Evolutionary conservation across 2,797 vertebrate genomes (phyloP).

Genomic region (Aldrovandia affinis): DNA sequence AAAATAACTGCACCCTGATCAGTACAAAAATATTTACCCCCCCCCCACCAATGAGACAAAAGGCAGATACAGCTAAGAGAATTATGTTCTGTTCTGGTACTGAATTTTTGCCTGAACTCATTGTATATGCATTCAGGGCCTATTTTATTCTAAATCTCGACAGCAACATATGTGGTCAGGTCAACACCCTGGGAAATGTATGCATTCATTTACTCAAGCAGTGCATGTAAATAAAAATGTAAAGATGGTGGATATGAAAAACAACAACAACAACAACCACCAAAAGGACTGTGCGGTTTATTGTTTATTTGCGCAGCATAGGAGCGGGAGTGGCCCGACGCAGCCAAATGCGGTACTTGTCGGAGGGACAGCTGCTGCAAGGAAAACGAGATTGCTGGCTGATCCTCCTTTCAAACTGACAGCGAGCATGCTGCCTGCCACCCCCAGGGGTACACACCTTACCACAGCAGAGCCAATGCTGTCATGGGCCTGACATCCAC

Average conservation of each 20-base stretch:
- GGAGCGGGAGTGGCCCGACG: conserved; percentile 25
- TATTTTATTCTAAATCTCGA: conserved; percentile 20
- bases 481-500: conserved; percentile 16
- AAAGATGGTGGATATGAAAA: neutral
- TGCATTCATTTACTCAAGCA: conserved; percentile 36
- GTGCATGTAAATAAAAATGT: conserved; percentile 42
- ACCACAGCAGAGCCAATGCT: conserved; percentile 15
- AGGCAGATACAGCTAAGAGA: neutral
- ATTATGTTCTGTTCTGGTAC: neutral
- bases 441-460: neutral
- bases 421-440: neutral
- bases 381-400: conserved; percentile 42
- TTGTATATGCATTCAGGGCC: neutral
- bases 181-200: conserved; percentile 33
- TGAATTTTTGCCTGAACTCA: neutral
- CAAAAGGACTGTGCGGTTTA: conserved; percentile 28
- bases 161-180: conserved; percentile 39
- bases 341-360: conserved; percentile 9
- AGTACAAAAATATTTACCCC: neutral
- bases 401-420: conserved; percentile 13
- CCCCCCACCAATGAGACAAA: neutral
- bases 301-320: conserved; percentile 36
- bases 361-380: conserved; percentile 4
- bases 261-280: neutral
- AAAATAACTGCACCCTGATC: conserved; percentile 2